Percentiles rank a stretch among this genome's conserved stretches.
Conservation (phyloP, 2,113 vertebrate genomes). For the Oncorhynchus clarkii region DNA sequence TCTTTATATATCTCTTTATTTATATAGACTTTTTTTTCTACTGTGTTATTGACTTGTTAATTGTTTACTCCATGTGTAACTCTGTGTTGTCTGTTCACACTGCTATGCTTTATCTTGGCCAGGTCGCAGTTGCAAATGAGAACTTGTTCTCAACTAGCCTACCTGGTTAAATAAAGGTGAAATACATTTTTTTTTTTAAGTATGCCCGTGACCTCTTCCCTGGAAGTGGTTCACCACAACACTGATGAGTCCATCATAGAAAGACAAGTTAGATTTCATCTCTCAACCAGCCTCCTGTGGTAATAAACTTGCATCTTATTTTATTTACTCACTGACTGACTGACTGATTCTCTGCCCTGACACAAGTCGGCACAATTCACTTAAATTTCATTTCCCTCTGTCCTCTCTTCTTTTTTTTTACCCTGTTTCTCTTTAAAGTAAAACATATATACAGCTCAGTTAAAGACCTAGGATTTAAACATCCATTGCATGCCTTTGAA, state of each 20-base stretch:
- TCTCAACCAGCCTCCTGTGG: neutral
- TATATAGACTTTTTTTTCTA: no score
- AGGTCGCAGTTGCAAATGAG: no score
- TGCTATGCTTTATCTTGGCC: no score
- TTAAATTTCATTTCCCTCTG: constrained; percentile 9
- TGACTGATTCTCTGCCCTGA: neutral
- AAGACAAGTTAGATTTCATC: constrained; percentile 30
- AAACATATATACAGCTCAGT: neutral
- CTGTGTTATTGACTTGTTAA: no score
- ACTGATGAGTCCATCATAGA: constrained; percentile 19
- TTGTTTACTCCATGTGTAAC: no score
- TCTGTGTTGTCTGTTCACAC: no score
- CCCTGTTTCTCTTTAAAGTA: neutral
- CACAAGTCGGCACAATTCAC: constrained; percentile 7
- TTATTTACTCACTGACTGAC: no score
- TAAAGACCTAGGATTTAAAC: neutral
- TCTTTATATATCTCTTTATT: no score
- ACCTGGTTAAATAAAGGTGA: no score
- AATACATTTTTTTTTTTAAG: no score
- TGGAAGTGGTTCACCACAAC: no score
- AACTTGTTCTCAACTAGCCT: no score
- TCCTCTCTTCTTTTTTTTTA: neutral
- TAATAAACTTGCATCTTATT: neutral
- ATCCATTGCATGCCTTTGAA: neutral
- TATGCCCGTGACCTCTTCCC: constrained; percentile 14